Base-by-base conservation (phyloP, 2,888 invertebrate genomes). In the Beris chalybata region DNA sequence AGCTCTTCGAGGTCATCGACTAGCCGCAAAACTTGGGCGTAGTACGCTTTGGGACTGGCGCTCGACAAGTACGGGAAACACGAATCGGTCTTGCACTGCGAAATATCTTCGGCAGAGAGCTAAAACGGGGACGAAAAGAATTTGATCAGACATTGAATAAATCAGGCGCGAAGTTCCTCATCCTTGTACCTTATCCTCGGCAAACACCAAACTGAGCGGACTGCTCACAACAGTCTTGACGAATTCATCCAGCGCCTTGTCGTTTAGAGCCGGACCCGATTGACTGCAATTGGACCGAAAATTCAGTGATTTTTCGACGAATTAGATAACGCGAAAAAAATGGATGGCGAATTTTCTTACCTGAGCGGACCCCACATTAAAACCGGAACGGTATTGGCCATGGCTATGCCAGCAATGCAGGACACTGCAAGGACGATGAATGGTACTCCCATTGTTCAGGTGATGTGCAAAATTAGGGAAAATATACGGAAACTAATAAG, bases 1-100 rank as follows among this genome's bases (percentile, higher is more conserved):
- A 13, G 13, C 4, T 64, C 64, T 6, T 31, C 45, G 9, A 54
- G 44, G 3, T 11, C 9, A 5, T 43, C 54, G 15, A 54, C 9
- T 0, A 90, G 85, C 67, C 84, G 82, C 53, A 86, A 82, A 0
- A 91, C 91, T 22, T 84, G 83, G 7, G 89, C 85, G 61, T 87
- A 78, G 75, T 88, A 90, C 1, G 83, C 78, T 29, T 79, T 77
- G 6, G 77, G 76, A 65, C 76, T 73, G 3, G 81, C 74, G 47
- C 77, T 74, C 47, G 79, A 77, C 65, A 85, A 73, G 63, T 80
- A 75, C 7, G 76, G 74, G 71, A 81, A 84, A 68, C 82, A 79
- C 5, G 78, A 76, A 54, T 79, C 74, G 3, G 73, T 70, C 72
- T 81, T 80, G 47, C 78, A 74, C 72, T 80, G 79, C 64, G 76